These are phyloP conservation scores for Cebidichthys violaceus DNA, from an alignment of 2,113 vertebrate species.

Conservation along the genomic window DNA sequence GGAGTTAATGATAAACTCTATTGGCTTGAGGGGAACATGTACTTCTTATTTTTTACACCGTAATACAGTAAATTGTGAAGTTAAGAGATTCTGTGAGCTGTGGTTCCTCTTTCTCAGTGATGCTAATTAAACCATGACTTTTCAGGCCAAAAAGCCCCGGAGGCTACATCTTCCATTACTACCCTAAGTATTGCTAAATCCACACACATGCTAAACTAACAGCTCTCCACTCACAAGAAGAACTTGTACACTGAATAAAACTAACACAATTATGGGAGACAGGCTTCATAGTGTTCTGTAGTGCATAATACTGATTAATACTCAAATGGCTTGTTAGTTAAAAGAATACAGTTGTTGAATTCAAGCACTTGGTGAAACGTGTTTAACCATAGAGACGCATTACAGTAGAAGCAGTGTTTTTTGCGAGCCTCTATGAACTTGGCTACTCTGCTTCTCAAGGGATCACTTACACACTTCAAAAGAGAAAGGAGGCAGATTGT, in stretches of 20 bases:
- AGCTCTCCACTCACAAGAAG: slow-evolving; percentile 55
- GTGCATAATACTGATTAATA: slow-evolving; percentile 71
- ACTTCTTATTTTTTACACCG: slow-evolving; percentile 71
- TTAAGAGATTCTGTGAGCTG: slow-evolving; percentile 73
- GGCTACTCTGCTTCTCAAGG: slow-evolving; percentile 67
- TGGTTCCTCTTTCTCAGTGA: slow-evolving; percentile 77
- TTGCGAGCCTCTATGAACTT: slow-evolving; percentile 53
- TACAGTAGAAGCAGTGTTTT: slow-evolving; percentile 56
- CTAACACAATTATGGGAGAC: slow-evolving; percentile 65
- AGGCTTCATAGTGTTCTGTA: slow-evolving; percentile 56
- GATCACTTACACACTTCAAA: slow-evolving; percentile 82
- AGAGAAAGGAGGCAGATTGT: slow-evolving; percentile 72
- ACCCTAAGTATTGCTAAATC: slow-evolving; percentile 71
- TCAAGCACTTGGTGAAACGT: slow-evolving; percentile 56
- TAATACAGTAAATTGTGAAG: slow-evolving; percentile 78
- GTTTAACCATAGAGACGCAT: slow-evolving; percentile 47
- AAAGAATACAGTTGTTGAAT: slow-evolving; percentile 60
- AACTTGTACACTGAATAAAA: slow-evolving; percentile 65
- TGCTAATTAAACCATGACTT: slow-evolving; percentile 84
- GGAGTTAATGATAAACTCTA: slow-evolving; percentile 41
- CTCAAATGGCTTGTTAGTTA: slow-evolving; percentile 75
- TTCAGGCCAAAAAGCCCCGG: slow-evolving; percentile 76
- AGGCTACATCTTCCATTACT: slow-evolving; percentile 78
- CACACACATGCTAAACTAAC: slow-evolving; percentile 68
- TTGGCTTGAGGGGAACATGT: slow-evolving; percentile 59